Conservation (phyloP, 2,797 vertebrate genomes). For the Peromyscus attwateri region DNA sequence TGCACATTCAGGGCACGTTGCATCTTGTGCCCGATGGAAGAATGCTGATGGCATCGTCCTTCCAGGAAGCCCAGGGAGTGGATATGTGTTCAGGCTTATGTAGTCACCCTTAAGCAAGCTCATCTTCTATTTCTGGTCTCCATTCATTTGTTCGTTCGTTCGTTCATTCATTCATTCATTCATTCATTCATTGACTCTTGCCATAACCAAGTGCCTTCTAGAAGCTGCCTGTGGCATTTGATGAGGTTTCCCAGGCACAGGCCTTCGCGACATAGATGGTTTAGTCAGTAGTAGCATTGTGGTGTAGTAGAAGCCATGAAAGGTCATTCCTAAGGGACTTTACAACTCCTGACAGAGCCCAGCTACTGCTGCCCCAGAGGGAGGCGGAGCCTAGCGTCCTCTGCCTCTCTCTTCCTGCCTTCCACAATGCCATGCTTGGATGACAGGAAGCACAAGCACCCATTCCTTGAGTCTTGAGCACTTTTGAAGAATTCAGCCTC, state of each 20-base stretch:
- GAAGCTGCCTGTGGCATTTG: not conserved
- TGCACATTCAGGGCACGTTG: not conserved
- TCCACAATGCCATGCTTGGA: not conserved
- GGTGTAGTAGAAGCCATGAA: not conserved
- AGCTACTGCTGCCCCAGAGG: not conserved
- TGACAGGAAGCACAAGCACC: not conserved
- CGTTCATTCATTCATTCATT: not conserved
- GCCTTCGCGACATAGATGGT: not conserved
- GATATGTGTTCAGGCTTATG: not conserved
- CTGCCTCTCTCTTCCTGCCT: not conserved
- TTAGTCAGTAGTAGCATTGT: not conserved
- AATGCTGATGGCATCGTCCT: not conserved
- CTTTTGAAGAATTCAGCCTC: not conserved
- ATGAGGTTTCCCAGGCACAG: not conserved
- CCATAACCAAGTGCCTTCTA: not conserved
- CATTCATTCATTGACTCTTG: not conserved
- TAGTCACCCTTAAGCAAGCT: not conserved
- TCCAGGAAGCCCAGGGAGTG: not conserved
- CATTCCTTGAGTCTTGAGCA: not conserved
- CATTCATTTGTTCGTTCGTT: not conserved
- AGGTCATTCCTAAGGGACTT: not conserved
- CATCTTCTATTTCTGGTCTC: not conserved
- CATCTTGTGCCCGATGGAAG: slow-evolving; percentile 31
- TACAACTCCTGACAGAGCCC: not conserved
- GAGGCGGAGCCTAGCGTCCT: not conserved